These are phyloP conservation scores for Lepetodrilus schrolli DNA, from an alignment of 2,888 invertebrate genomes.

Conservation along the genomic window DNA sequence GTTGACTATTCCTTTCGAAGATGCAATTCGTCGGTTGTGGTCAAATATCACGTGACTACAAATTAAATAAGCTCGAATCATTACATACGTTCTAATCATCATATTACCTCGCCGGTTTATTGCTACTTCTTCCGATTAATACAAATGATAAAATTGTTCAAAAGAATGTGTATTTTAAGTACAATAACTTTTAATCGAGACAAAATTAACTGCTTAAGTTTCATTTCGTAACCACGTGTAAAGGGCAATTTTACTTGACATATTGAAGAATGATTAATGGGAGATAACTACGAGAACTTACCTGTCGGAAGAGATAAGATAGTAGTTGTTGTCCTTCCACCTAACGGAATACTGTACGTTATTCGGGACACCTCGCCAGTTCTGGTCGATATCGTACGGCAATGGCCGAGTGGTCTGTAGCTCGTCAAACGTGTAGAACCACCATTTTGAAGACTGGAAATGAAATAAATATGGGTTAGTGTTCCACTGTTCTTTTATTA, in stretches of 20 bases:
- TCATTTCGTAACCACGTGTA: no score
- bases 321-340: slow-evolving; percentile 17
- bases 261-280: not conserved
- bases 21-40: slow-evolving; percentile 1
- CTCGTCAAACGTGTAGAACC: slow-evolving; percentile 1
- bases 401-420: not conserved
- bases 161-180: no score
- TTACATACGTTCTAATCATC: not conserved
- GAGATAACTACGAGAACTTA: not conserved
- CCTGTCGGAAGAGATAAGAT: not conserved
- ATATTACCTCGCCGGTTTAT: no score
- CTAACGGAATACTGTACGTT: slow-evolving; percentile 5
- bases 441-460: not conserved
- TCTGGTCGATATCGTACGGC: not conserved
- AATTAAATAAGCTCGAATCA: no score
- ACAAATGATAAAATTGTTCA: no score
- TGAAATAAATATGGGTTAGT: no score
- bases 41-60: slow-evolving; percentile 11
- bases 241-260: no score
- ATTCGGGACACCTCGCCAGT: not conserved
- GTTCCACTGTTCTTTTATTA: no score
- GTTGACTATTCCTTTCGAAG: not conserved
- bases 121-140: no score
- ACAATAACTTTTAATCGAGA: no score
- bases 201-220: no score